Evolutionary conservation across 2,113 vertebrate species (phyloP).

Genomic region (Microtus ochrogaster): DNA sequence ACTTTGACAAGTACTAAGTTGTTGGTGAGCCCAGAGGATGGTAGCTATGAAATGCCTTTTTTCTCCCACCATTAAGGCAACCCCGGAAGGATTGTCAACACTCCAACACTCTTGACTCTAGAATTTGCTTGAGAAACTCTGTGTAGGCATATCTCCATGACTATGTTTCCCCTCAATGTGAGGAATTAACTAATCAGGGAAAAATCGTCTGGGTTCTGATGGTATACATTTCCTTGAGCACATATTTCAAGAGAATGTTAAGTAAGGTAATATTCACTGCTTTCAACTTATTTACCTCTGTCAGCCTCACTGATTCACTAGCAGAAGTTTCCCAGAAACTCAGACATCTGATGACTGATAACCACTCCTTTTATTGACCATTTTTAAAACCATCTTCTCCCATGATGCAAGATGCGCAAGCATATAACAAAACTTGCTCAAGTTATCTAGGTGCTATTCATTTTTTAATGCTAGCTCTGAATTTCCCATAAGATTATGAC

Average conservation of each 20-base stretch:
- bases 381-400: background rate
- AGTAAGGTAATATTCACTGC: background rate
- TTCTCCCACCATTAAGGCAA: background rate
- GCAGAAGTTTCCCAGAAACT: background rate
- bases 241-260: background rate
- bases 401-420: background rate
- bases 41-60: background rate
- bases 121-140: background rate
- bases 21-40: background rate
- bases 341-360: background rate
- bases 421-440: background rate
- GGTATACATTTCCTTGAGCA: background rate
- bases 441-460: too few relatives aligned
- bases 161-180: background rate
- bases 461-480: background rate
- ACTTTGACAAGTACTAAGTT: background rate
- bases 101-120: rapidly evolving
- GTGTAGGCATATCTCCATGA: background rate
- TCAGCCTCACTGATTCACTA: background rate
- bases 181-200: background rate
- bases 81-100: background rate
- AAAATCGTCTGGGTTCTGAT: background rate
- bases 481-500: background rate
- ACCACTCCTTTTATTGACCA: background rate
- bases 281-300: background rate